Conservation (phyloP, 2,113 vertebrate species). For the Pteruthius melanotis region DNA sequence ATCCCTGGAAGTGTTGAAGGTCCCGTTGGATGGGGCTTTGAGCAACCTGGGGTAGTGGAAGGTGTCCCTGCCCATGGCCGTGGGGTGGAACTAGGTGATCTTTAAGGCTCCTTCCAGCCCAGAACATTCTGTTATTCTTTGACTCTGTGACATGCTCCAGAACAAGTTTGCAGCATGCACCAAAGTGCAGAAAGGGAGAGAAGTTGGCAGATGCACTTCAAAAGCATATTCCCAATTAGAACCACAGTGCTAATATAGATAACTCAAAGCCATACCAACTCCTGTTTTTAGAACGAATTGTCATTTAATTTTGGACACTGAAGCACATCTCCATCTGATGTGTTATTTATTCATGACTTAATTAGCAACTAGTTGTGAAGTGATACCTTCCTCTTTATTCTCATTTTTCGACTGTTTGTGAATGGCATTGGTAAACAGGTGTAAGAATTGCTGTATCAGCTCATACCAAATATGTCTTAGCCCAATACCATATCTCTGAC, state of each 20-base stretch:
- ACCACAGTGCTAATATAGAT: not conserved
- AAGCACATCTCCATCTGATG: not conserved
- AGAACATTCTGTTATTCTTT: fast-evolving
- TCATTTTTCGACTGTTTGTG: not conserved
- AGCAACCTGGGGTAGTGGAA: not conserved
- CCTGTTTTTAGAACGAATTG: not conserved
- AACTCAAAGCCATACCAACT: not conserved
- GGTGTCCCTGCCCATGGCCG: not conserved
- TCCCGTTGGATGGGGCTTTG: fast-evolving
- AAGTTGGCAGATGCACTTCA: not conserved
- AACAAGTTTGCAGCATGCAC: not conserved
- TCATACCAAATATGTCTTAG: not conserved
- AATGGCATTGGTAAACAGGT: not conserved
- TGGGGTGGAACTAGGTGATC: not conserved
- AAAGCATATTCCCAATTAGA: not conserved
- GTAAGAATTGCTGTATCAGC: not conserved
- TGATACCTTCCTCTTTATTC: not conserved
- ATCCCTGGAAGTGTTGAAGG: not conserved
- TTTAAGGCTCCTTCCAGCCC: not conserved
- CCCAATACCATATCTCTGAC: not conserved
- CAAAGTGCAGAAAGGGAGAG: not conserved
- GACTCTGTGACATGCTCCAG: not conserved
- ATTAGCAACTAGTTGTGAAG: not conserved
- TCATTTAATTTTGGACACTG: not conserved
- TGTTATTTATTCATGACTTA: not conserved